Conservation (phyloP, 2,888 invertebrate species). For the Agonum fuliginosum region DNA sequence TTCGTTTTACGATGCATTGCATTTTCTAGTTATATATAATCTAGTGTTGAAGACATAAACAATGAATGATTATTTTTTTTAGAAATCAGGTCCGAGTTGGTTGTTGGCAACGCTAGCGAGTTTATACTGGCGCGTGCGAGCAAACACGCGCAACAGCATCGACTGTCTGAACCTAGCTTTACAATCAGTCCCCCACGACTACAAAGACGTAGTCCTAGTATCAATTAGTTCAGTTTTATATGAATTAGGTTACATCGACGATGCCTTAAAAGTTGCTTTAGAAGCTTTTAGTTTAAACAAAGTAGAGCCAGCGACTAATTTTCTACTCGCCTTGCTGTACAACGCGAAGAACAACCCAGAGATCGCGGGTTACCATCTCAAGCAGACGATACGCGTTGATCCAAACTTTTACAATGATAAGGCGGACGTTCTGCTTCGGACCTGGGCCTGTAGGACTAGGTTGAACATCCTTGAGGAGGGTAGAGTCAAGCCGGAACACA, state of each 20-base stretch:
- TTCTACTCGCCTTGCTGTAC: constrained; percentile 79
- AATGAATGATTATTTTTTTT: constrained; percentile 64
- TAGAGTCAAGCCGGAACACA: constrained; percentile 62
- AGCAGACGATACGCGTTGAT: constrained; percentile 77
- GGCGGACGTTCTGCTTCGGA: constrained; percentile 74
- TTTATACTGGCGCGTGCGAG: constrained; percentile 85
- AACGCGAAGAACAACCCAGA: constrained; percentile 78
- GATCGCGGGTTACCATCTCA: constrained; percentile 77
- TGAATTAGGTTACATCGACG: constrained; percentile 79
- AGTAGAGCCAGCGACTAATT: constrained; percentile 84
- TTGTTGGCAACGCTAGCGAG: constrained; percentile 83
- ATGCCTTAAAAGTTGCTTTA: constrained; percentile 77
- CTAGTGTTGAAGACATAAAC: no score
- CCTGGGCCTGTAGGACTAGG: constrained; percentile 75
- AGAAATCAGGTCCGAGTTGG: constrained; percentile 86
- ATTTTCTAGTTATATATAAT: no score
- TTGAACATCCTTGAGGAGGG: constrained; percentile 67
- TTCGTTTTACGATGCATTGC: no score
- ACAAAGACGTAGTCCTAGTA: constrained; percentile 80
- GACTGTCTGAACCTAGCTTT: constrained; percentile 82
- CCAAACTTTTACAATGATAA: constrained; percentile 73
- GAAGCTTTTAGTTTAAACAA: constrained; percentile 79
- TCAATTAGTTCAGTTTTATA: constrained; percentile 83
- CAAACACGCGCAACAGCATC: constrained; percentile 80
- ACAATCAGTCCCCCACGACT: constrained; percentile 76